Evolutionary conservation across 2,888 invertebrate species (phyloP).

Genomic region (Epirrhoe alternata): DNA sequence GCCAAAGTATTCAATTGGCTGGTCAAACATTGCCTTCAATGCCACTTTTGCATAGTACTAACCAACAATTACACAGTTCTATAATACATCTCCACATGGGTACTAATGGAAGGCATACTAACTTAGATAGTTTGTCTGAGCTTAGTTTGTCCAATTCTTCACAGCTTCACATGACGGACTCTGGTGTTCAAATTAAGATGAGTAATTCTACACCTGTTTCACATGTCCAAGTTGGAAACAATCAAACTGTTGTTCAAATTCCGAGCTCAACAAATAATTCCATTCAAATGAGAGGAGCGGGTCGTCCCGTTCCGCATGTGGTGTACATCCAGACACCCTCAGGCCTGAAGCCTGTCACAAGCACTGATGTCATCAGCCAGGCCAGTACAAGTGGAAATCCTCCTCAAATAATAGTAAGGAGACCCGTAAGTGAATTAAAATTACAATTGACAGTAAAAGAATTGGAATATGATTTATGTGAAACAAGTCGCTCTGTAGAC

Average conservation of each 20-base stretch:
- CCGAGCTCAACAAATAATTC: constrained; percentile 72
- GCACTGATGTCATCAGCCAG: constrained; percentile 78
- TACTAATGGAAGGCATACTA: constrained; percentile 64
- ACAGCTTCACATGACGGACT: constrained; percentile 69
- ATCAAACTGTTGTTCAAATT: constrained; percentile 70
- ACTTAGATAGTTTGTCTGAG: constrained; percentile 69
- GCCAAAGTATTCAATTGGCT: constrained; percentile 72
- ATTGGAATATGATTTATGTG: constrained; percentile 15
- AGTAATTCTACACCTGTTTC: constrained; percentile 64
- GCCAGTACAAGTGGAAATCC: constrained; percentile 80
- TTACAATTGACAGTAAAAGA: constrained; percentile 39
- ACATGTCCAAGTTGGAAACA: constrained; percentile 75
- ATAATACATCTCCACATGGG: constrained; percentile 81
- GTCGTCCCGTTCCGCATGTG: constrained; percentile 81
- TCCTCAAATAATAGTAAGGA: constrained; percentile 80
- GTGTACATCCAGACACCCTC: constrained; percentile 86
- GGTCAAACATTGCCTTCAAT: constrained; percentile 70
- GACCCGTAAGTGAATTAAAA: constrained; percentile 76
- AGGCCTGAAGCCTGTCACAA: constrained; percentile 78
- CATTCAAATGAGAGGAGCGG: constrained; percentile 70
- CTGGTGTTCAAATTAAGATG: constrained; percentile 71
- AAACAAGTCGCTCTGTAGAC: background rate
- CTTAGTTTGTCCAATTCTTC: constrained; percentile 68
- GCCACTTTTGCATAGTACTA: constrained; percentile 72
- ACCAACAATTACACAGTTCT: constrained; percentile 71